Conservation (phyloP, 1,140 invertebrate genomes). For the Bombyx mandarina region DNA sequence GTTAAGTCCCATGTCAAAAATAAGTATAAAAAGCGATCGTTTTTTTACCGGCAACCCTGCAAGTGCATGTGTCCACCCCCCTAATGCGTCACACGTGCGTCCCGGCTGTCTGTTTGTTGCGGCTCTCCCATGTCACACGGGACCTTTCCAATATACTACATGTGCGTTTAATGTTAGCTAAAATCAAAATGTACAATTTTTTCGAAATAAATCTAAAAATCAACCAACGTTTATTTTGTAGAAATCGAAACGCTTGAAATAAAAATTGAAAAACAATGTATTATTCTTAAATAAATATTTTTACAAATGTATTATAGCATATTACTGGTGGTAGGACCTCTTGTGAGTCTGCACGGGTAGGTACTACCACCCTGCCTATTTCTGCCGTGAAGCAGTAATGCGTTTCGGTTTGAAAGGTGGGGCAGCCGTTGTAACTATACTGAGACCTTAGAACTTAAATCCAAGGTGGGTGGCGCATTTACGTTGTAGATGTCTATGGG, state of each 20-base stretch:
- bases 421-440: too few relatives aligned
- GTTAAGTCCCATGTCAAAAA: slow-evolving; percentile 1
- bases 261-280: too few relatives aligned
- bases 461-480: too few relatives aligned
- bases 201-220: not conserved
- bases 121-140: slow-evolving; percentile 12
- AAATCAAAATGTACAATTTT: not conserved
- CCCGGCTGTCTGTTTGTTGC: slow-evolving; percentile 26
- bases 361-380: too few relatives aligned
- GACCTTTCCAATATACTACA: not conserved
- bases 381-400: too few relatives aligned
- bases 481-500: too few relatives aligned
- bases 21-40: slow-evolving; percentile 2
- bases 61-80: slow-evolving; percentile 38
- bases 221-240: not conserved
- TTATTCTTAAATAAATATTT: too few relatives aligned
- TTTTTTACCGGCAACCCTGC: slow-evolving; percentile 25
- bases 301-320: too few relatives aligned
- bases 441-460: too few relatives aligned
- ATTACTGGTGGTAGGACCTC: too few relatives aligned
- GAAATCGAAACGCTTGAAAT: not conserved
- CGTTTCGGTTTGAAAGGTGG: too few relatives aligned
- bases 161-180: not conserved
- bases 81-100: slow-evolving; percentile 32
- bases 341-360: too few relatives aligned